These are phyloP conservation scores for Hyles vespertilio DNA, from an alignment of 1,140 invertebrate genomes.

Conservation along the genomic window DNA sequence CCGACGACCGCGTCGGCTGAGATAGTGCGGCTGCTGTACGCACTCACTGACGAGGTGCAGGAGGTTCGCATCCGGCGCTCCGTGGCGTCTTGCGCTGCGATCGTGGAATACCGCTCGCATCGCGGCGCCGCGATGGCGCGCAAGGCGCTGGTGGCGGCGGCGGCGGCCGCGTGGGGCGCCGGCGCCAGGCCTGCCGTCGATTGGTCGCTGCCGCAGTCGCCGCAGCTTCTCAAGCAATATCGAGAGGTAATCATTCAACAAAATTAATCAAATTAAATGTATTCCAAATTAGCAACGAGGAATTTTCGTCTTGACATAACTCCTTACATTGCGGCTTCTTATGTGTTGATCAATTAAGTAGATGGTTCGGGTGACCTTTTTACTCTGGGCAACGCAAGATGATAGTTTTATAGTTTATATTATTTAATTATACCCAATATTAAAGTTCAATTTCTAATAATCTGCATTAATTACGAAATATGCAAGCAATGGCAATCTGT, in stretches of 20 bases:
- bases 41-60: slow-evolving; percentile 62
- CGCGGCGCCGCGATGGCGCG: slow-evolving; percentile 65
- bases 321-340: too few species aligned
- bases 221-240: slow-evolving; percentile 60
- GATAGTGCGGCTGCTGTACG: slow-evolving; percentile 61
- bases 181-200: slow-evolving; percentile 60
- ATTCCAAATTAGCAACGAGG: too few species aligned
- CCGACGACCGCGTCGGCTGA: slow-evolving; percentile 53
- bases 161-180: slow-evolving; percentile 56
- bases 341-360: too few species aligned
- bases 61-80: slow-evolving; percentile 62
- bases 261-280: too few species aligned
- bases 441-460: too few species aligned
- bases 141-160: slow-evolving; percentile 59
- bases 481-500: too few species aligned
- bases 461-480: too few species aligned
- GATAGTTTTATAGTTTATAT: too few species aligned
- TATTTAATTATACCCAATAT: too few species aligned
- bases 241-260: slow-evolving; percentile 39
- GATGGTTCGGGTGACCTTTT: too few species aligned
- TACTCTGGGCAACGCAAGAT: too few species aligned
- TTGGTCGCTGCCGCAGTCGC: slow-evolving; percentile 64
- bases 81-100: slow-evolving; percentile 51
- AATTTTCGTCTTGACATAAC: neutral
- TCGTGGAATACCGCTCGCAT: slow-evolving; percentile 65